Base-by-base conservation (phyloP, 2,888 invertebrate genomes). In the Microctonus aethiopoides region DNA sequence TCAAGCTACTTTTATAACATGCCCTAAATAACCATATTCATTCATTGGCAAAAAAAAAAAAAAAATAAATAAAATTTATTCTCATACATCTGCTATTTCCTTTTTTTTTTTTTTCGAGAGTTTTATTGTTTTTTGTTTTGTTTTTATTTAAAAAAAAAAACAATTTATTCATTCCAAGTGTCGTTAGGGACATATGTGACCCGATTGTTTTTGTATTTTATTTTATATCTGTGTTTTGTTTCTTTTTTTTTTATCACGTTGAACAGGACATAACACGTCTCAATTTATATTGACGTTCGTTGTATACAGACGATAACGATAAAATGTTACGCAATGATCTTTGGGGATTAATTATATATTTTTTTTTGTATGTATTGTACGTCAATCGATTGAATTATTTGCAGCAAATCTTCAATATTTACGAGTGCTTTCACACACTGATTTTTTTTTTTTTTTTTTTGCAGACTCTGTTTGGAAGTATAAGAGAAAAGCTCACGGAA, bases 341-440 rank as follows among this genome's bases (percentile, higher is more conserved):
- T n/a, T 10, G n/a, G 34, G 57, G 57, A 57, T 57, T 57, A 57
- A 57, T 57, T 56, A 51, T 60, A 60, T 61, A n/a, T n/a, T 61
- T 41, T 61, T 36, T 56, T 16, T 34, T 32, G 26, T 59, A 62
- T n/a, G 46, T 26, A 36, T 26, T 59, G 64, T 57, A 52, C 41
- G 29, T n/a, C n/a, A n/a, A n/a, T n/a, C n/a, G n/a, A n/a, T n/a
- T n/a, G n/a, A n/a, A n/a, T n/a, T n/a, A n/a, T 7, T 22, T 26
- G 60, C 54, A 32, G 54, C 26, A 10, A 56, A 66, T 39, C 46
- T 52, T 13, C 41, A 59, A 66, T 62, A 56, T 66, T 36, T 68
- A 39, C 29, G 29, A 29, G 7, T 29, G 29, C 29, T 7, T 7
- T 29, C 7, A 29, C 7, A 29, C 7, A 5, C 29, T 29, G 29